Conservation (phyloP, 2,113 vertebrate species). For the Dicrurus megarhynchus region DNA sequence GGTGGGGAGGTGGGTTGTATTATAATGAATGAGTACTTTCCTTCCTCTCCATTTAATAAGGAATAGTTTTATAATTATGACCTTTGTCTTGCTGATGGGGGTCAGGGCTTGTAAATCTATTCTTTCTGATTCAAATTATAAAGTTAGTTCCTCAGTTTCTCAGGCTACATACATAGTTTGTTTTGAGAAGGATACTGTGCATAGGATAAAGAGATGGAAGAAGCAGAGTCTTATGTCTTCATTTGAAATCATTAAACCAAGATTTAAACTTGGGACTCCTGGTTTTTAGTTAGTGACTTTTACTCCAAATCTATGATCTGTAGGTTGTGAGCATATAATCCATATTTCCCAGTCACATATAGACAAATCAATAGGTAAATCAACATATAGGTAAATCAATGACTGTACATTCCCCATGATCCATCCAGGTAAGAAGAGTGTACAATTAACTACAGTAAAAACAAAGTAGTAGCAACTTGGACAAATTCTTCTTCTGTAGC, state of each 20-base stretch:
- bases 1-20: accelerated
- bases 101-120: background rate
- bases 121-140: background rate
- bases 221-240: background rate
- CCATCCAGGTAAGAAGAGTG: background rate
- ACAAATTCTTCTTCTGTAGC: background rate
- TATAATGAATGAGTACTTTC: background rate
- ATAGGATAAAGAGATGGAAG: background rate
- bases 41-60: background rate
- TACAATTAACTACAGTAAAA: background rate
- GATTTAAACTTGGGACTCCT: background rate
- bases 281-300: background rate
- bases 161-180: background rate
- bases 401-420: background rate
- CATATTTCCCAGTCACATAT: background rate
- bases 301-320: background rate
- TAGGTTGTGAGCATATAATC: background rate
- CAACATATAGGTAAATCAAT: background rate
- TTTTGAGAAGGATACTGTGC: background rate
- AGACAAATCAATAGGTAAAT: background rate
- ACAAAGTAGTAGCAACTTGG: background rate
- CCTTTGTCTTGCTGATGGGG: background rate
- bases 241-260: background rate
- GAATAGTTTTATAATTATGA: background rate
- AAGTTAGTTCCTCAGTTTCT: background rate